phyloP scores from a whole-genome alignment of 2,113 vertebrate genomes.

The Campylomormyrus numenius region DNA sequence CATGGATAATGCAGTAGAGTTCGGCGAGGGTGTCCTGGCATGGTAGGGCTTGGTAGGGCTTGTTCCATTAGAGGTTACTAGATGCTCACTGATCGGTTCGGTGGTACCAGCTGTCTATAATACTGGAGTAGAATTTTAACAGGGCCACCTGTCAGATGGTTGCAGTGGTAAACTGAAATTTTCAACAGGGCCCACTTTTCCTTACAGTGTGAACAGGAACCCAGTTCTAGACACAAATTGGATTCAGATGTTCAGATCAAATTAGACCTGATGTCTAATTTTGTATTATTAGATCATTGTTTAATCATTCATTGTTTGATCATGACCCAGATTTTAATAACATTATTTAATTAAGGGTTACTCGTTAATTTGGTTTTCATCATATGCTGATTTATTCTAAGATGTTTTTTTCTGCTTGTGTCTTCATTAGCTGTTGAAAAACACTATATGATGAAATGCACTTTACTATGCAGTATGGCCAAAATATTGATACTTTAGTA shows the following conservation, averaged over 20 bases:
- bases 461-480: not conserved
- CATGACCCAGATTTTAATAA: conserved; percentile 5
- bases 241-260: not conserved
- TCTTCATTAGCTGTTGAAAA: not conserved
- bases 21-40: not conserved
- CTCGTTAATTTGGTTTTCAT: not conserved
- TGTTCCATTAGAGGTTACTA: not conserved
- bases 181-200: not conserved
- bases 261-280: conserved; percentile 10
- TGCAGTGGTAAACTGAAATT: not conserved
- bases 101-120: not conserved
- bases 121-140: not conserved
- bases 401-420: not conserved
- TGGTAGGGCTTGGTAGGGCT: not conserved
- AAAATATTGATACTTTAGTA: not conserved
- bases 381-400: not conserved
- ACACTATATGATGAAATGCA: not conserved
- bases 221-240: not conserved
- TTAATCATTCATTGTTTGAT: conserved; percentile 3
- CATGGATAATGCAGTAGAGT: not conserved
- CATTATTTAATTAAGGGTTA: conserved; percentile 5
- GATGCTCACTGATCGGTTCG: not conserved
- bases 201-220: not conserved
- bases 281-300: conserved; percentile 7
- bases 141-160: not conserved